Evolutionary conservation across 2,888 invertebrate genomes (phyloP).

Genomic region (Cosmorhoe ocellata): DNA sequence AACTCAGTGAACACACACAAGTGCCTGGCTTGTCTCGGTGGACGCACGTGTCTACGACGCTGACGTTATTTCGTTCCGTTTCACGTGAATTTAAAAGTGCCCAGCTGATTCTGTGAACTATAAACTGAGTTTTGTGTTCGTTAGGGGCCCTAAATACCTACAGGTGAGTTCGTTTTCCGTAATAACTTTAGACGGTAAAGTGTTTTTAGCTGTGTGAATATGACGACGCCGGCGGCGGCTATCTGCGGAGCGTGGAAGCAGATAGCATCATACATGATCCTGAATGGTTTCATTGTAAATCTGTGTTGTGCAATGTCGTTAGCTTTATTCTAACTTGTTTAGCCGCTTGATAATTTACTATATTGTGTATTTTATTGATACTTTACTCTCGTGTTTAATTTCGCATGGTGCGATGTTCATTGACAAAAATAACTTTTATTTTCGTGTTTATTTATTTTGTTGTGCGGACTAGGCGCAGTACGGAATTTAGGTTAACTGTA

Average conservation of each 20-base stretch:
- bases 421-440: too few species aligned
- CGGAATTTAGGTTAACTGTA: too few species aligned
- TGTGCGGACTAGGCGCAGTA: too few species aligned
- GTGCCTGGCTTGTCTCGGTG: slow-evolving; percentile 47
- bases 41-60: slow-evolving; percentile 43
- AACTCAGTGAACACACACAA: slow-evolving; percentile 46
- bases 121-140: slow-evolving; percentile 27
- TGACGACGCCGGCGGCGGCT: background rate
- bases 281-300: slow-evolving; percentile 30
- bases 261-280: slow-evolving; percentile 13
- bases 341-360: slow-evolving; percentile 17
- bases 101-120: slow-evolving; percentile 50
- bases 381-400: too few species aligned
- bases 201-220: too few species aligned
- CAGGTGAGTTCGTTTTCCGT: slow-evolving; percentile 25
- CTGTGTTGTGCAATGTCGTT: slow-evolving; percentile 25
- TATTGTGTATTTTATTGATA: slow-evolving; percentile 15
- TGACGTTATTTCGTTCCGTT: slow-evolving; percentile 35
- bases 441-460: too few species aligned
- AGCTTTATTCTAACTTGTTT: slow-evolving; percentile 28
- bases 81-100: slow-evolving; percentile 33
- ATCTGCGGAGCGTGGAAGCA: slow-evolving; percentile 1
- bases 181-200: too few species aligned
- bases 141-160: slow-evolving; percentile 7
- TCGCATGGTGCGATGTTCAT: too few species aligned